These are phyloP conservation scores for Nemapogon koenigi DNA, from an alignment of 2,888 invertebrate species.

Conservation along the genomic window DNA sequence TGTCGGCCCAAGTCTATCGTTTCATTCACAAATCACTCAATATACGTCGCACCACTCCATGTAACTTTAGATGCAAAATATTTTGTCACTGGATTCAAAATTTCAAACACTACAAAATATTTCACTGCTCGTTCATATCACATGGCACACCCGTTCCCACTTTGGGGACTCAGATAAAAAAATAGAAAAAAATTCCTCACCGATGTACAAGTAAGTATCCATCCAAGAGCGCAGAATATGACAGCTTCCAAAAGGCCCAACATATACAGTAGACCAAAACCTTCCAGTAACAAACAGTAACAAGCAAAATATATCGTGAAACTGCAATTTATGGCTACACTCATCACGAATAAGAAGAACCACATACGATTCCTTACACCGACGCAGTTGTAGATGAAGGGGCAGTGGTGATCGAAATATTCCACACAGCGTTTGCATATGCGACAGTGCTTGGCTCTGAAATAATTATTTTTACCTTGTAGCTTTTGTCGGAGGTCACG, in stretches of 20 bases:
- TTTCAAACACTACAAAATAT: neutral
- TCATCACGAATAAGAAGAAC: conserved; percentile 90
- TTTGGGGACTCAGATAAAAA: conserved; percentile 69
- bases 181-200: conserved; percentile 60
- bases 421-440: conserved; percentile 89
- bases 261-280: conserved; percentile 85
- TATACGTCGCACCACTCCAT: no score
- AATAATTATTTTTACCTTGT: no score
- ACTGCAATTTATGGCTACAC: conserved; percentile 86
- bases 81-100: no score
- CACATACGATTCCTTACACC: conserved; percentile 91
- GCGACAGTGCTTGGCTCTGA: conserved; percentile 85
- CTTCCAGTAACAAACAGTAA: conserved; percentile 84
- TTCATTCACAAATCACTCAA: no score
- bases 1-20: no score
- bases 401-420: conserved; percentile 95
- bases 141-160: neutral
- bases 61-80: no score
- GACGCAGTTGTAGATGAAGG: conserved; percentile 94
- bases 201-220: conserved; percentile 87
- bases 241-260: conserved; percentile 82
- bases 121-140: neutral
- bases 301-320: conserved; percentile 88
- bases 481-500: no score
- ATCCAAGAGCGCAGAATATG: conserved; percentile 84